Base-by-base conservation (phyloP, 2,797 vertebrate species). In the Gila robusta region DNA sequence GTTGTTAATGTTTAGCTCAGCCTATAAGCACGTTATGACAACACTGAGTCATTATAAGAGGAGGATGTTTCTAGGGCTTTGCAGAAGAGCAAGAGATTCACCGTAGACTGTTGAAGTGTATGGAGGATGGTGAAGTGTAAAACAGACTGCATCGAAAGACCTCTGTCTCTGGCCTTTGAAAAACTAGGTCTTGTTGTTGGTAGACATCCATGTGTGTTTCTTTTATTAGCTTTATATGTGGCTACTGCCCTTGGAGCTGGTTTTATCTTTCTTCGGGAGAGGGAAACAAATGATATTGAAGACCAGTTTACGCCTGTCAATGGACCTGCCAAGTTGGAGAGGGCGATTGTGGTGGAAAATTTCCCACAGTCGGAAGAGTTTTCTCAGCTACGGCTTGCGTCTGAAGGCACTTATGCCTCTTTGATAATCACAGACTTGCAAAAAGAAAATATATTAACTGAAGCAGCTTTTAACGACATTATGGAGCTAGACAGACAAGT, bases 311-410 rank as follows among this genome's bases (percentile, higher is more conserved):
- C 94, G 2, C 95, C 94, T 0, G 19, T 86, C 0, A 0, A 85
- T 17, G 93, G 95, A 0, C 93, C 88, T 0, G 95, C 95, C 78
- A 96, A 96, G 82, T 26, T 11, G 0, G 95, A 96, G 72, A 91
- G 94, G 39, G 67, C 82, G 44, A 88, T 94, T 1, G 92, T 94
- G 62, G 88, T 19, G 79, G 39, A 0, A 0, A 52, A 87, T 21
- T 96, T 95, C 81, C 88, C 91, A 26, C 28, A 88, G 26, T 49
- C 79, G 8, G 0, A 91, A 9, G 91, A 94, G 56, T 96, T 96
- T 92, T 95, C 94, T 0, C 9, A 83, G 5, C 8, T 77, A 69
- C 90, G 95, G 49, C 88, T 94, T 82, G 89, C 6, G 0, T 59
- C 80, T 28, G 80, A 72, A 6, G 80, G 80, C 70, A 21, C 67